Base-by-base conservation (phyloP, 2,113 vertebrate species). In the Odontesthes bonariensis region DNA sequence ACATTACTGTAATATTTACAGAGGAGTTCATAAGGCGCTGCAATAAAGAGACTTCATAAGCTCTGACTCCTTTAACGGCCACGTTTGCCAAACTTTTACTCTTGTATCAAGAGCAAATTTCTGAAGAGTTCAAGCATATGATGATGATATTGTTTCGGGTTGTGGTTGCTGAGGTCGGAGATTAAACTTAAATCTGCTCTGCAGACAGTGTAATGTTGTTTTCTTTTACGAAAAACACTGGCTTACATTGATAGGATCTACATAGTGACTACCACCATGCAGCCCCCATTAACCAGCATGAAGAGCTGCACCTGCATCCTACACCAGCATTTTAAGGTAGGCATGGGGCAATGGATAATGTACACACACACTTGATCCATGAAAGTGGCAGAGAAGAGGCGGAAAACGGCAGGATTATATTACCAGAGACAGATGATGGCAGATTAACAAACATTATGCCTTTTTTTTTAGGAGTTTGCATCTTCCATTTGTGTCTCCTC, bases 251-350 rank as follows among this genome's bases (percentile, higher is more conserved):
- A 87, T 89, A 81, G 31, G 22, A 89, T 89, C 89, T 81, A 9
- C 60, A 69, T 4, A 33, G 53, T 74, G 73, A 76, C 68, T 63
- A 47, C 82, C 86, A 77, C 52, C 69, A 72, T 65, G 40, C 16
- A 88, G 77, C 86, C 82, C 80, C 52, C 77, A 85, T 90, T 87
- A 57, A 85, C 86, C 89, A 74, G 88, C 91, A 91, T 86, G 67
- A 27, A 65, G 70, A 13, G n/a, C 63, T 68, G 60, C 82, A 89
- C 77, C 79, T 85, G 70, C 75, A 84, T 90, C 75, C 42, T 64
- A 69, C 73, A 79, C 23, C 58, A 61, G 75, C 68, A 69, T 65
- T 76, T 56, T 5, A 64, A 60, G 23, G 53, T 71, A 54, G 51
- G 63, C 53, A 42, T 52, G 0, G 27, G 22, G 52, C 11, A 72